A percentile compares a stretch with the other conserved stretches of the same genome.
Conservation (phyloP, 1,140 invertebrate species). For the Philopotamus ludificatus region DNA sequence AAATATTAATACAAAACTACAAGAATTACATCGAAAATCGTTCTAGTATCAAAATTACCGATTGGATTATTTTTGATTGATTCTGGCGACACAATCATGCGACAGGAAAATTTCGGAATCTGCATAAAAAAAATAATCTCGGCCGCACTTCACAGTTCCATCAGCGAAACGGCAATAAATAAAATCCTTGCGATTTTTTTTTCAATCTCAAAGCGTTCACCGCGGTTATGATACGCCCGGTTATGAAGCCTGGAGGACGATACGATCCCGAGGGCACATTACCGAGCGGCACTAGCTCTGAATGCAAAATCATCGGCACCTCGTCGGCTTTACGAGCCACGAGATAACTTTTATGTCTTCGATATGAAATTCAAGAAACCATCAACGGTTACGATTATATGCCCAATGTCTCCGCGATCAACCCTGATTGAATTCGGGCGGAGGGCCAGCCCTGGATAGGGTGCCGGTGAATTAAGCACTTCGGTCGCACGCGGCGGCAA, state of each 20-base stretch:
- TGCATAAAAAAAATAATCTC: background rate
- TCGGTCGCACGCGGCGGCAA: no score
- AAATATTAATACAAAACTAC: no score
- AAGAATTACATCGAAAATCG: no score
- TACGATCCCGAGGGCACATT: background rate
- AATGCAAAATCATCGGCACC: constrained; percentile 9
- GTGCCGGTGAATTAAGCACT: background rate
- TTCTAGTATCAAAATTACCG: no score
- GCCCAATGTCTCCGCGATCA: background rate
- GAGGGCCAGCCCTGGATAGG: background rate
- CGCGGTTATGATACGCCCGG: background rate
- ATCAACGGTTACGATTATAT: constrained; percentile 12
- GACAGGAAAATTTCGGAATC: no score
- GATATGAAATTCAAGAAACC: constrained; percentile 6
- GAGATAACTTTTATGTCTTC: constrained; percentile 14
- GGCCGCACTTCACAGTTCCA: background rate
- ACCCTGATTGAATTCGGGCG: constrained; percentile 5
- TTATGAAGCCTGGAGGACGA: background rate
- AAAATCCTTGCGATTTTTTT: background rate
- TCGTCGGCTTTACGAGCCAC: constrained; percentile 6
- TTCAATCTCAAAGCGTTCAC: background rate
- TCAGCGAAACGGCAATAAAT: background rate
- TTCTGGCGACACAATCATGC: no score
- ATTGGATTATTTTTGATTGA: no score
- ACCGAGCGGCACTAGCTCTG: background rate